Base-by-base conservation (phyloP, 2,113 vertebrate species). In the Oplegnathus fasciatus region DNA sequence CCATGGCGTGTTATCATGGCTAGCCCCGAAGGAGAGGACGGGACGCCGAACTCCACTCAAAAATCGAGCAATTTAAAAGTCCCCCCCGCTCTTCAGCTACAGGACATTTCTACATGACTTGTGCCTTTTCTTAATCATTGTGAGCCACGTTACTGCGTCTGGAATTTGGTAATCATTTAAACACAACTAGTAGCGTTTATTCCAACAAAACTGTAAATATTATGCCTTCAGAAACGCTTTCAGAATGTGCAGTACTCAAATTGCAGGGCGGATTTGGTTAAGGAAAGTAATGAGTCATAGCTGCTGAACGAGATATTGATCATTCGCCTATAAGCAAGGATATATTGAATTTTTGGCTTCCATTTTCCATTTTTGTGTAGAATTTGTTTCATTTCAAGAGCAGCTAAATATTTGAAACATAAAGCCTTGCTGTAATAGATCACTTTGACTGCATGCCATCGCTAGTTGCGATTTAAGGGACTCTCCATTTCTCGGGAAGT, bases 1-100 rank as follows among this genome's bases (percentile, higher is more conserved):
- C 0, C 22, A 0, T 3, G 11, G 0, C 69, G 40, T 3, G 30
- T 52, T 28, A 20, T 44, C 3, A 6, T 6, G 34, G 26, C 17
- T 75, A 37, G 10, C 5, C 44, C 8, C 1, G 10, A 17, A 7
- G 9, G 34, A 44, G 34, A 30, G 44, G 28, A 44, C 7, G 6
- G 4, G 0, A 20, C 28, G 37, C 66, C 9, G 14, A 54, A 65
- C 48, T 46, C 34, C 68, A 68, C 6, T 77, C 2, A 54, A 68
- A 64, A 61, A 7, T 11, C 20, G 0, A 37, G 5, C n/a, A 61
- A 48, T 74, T 85, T 73, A 34, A 73, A 40, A 40, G 22, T 32
- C 8, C 0, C 14, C 46, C 5, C 6, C 65, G 2, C 34, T 73
- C 44, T 6, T 32, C 52, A 13, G 13, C 44, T 54, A 8, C 5